Evolutionary conservation across 92 coral and sea anemone genomes (phyloP).

Genomic region (Montipora capitata): DNA sequence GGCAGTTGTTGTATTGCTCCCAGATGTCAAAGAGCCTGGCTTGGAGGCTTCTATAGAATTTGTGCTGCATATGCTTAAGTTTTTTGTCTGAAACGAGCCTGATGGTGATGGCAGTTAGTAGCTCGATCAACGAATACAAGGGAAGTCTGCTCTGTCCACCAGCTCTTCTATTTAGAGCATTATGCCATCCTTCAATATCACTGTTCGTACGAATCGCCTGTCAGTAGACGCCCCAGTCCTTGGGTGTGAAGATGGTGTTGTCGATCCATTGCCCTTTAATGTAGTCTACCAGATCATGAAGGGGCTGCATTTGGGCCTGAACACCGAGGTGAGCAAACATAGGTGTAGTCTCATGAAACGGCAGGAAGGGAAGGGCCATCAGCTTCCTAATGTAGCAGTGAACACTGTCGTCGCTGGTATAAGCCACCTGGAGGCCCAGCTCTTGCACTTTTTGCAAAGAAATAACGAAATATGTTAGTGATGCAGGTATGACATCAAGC

Average conservation of each 20-base stretch:
- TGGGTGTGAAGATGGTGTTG: conserved; percentile 5
- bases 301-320: conserved; percentile 16
- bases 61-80: conserved; percentile 28
- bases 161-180: conserved; percentile 1
- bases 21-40: conserved; percentile 29
- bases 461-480: not conserved
- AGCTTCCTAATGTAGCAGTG: conserved; percentile 15
- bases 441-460: conserved; percentile 24
- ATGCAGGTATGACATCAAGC: not conserved
- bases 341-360: not conserved
- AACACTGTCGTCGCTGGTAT: not conserved
- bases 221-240: conserved; percentile 12
- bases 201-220: conserved; percentile 9
- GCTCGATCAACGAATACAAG: not conserved
- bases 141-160: not conserved
- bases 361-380: conserved; percentile 54
- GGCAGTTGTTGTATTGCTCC: conserved; percentile 31
- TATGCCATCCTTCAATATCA: conserved; percentile 21
- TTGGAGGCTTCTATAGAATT: conserved; percentile 45
- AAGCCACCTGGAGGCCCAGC: conserved; percentile 21
- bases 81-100: conserved; percentile 36
- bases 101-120: conserved; percentile 11
- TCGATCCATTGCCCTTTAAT: conserved; percentile 10
- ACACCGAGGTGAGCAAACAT: not conserved
- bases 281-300: conserved; percentile 23